Evolutionary conservation across 2,797 vertebrate species (phyloP).

Genomic region (Cichlasoma orientale): DNA sequence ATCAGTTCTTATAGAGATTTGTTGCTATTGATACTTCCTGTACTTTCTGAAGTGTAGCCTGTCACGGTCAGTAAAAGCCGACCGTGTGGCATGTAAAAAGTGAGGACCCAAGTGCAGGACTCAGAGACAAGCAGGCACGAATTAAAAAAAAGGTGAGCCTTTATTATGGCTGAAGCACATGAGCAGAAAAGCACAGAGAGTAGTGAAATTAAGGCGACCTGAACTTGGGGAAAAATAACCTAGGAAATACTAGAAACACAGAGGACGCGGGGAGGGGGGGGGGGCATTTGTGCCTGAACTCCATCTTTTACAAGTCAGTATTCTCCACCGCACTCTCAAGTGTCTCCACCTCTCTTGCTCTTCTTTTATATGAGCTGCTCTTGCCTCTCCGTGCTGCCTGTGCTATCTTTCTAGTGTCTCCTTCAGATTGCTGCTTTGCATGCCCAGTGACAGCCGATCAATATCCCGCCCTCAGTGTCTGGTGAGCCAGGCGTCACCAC

Average conservation of each 20-base stretch:
- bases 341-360: slow-evolving; percentile 14
- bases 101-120: too few relatives aligned
- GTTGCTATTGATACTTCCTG: neutral
- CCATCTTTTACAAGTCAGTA: slow-evolving; percentile 37
- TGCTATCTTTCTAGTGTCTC: slow-evolving; percentile 62
- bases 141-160: too few relatives aligned
- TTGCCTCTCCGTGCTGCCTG: slow-evolving; percentile 11
- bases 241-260: too few relatives aligned
- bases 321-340: slow-evolving; percentile 37
- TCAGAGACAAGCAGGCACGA: too few relatives aligned
- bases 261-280: too few relatives aligned
- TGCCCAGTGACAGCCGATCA: slow-evolving; percentile 69
- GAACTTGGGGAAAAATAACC: too few relatives aligned
- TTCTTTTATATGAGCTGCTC: slow-evolving; percentile 38
- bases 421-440: slow-evolving; percentile 75
- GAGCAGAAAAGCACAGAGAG: too few relatives aligned
- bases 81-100: too few relatives aligned
- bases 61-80: too few relatives aligned
- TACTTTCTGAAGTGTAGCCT: neutral
- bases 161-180: too few relatives aligned
- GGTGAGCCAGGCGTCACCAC: slow-evolving; percentile 46
- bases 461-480: slow-evolving; percentile 63
- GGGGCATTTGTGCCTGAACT: neutral
- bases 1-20: neutral
- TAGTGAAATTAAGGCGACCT: too few relatives aligned